A percentile compares a stretch with the other conserved stretches of the same genome.
Evolutionary conservation across 2,113 vertebrate genomes (phyloP).

Genomic region (Tichodroma muraria): DNA sequence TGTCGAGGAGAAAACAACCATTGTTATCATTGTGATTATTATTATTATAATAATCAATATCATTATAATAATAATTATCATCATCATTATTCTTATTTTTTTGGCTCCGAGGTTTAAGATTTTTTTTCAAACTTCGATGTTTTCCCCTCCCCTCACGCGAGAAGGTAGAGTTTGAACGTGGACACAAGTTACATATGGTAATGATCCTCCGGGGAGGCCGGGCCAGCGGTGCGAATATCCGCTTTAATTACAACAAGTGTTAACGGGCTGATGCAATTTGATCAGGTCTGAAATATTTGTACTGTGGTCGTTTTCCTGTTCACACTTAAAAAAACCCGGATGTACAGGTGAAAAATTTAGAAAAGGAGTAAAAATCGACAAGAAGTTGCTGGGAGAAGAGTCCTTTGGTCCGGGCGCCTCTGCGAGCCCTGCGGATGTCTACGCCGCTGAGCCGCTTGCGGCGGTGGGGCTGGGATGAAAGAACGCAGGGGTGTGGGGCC

Average conservation of each 20-base stretch:
- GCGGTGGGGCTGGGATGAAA: neutral
- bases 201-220: neutral
- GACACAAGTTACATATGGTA: neutral
- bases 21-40: too few relatives aligned
- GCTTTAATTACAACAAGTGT: neutral
- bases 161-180: neutral
- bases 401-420: neutral
- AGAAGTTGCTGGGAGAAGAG: neutral
- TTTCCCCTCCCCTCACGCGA: neutral
- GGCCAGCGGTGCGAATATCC: neutral
- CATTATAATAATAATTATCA: neutral
- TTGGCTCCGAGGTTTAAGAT: neutral
- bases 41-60: neutral
- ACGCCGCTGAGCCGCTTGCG: neutral
- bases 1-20: neutral
- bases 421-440: neutral
- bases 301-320: neutral
- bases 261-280: neutral
- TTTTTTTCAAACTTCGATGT: neutral
- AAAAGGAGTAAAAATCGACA: fast-evolving
- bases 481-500: fast-evolving
- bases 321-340: neutral
- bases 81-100: neutral
- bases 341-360: neutral
- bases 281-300: neutral